These are phyloP conservation scores for Oreochromis aureus DNA, from an alignment of 2,113 vertebrate genomes.

Conservation along the genomic window DNA sequence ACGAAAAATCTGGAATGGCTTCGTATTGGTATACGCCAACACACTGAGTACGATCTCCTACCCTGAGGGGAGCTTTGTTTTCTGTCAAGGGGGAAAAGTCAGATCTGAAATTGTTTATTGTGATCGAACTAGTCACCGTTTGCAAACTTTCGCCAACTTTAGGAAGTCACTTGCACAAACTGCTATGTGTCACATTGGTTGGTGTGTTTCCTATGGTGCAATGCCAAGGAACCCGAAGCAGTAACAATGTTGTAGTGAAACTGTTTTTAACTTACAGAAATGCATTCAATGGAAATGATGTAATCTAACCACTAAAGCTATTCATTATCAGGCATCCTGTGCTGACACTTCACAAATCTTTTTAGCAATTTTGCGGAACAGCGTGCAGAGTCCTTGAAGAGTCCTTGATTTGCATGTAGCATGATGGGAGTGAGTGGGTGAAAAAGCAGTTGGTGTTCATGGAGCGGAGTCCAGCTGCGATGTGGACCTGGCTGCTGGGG, in stretches of 20 bases:
- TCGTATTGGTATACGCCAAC: background rate
- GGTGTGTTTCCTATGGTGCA: background rate
- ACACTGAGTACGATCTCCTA: background rate
- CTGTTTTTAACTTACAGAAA: background rate
- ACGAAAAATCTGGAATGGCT: background rate
- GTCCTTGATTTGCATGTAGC: background rate
- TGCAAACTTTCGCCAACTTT: background rate
- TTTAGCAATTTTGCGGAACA: background rate
- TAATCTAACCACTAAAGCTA: background rate
- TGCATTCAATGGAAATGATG: background rate
- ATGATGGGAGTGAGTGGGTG: background rate
- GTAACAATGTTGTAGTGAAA: background rate
- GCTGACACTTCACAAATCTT: background rate
- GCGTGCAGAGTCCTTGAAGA: background rate
- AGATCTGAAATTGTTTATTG: background rate
- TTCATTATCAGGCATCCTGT: background rate
- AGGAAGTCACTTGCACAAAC: background rate
- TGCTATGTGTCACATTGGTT: background rate
- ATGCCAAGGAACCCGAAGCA: background rate
- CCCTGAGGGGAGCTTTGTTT: background rate
- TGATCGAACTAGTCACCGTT: background rate
- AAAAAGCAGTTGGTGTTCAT: background rate
- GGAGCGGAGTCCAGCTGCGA: background rate
- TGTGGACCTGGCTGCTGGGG: conserved; percentile 21
- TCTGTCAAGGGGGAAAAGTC: background rate